Percentiles rank a stretch among this genome's conserved stretches.
These are phyloP conservation scores for Anas platyrhynchos DNA, from an alignment of 2,113 vertebrate species.

Conservation along the genomic window DNA sequence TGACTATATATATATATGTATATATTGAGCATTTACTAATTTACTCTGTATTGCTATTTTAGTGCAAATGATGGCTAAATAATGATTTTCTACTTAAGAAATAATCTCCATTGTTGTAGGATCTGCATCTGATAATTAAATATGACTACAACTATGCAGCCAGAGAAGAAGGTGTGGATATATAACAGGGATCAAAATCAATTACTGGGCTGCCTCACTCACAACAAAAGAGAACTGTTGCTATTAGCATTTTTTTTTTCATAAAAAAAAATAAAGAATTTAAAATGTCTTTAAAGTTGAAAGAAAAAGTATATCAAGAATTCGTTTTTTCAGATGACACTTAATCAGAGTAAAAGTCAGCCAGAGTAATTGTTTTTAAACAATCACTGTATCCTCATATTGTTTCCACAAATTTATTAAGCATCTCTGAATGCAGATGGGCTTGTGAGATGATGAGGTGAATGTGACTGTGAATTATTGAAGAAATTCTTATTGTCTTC, in stretches of 20 bases:
- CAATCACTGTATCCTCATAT: neutral
- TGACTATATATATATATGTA: neutral
- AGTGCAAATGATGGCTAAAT: constrained; percentile 54
- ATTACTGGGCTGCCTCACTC: neutral
- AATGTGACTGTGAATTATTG: constrained; percentile 12
- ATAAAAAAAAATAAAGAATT: neutral
- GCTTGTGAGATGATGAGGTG: neutral
- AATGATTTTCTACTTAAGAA: constrained; percentile 52
- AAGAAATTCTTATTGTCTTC: constrained; percentile 23
- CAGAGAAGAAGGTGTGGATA: neutral
- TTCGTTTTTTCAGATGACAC: neutral
- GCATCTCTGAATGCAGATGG: constrained; percentile 24
- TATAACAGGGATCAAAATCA: neutral
- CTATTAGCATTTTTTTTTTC: neutral
- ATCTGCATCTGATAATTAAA: neutral
- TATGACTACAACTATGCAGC: neutral
- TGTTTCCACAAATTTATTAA: constrained; percentile 20
- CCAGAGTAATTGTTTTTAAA: constrained; percentile 1
- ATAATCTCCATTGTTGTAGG: neutral
- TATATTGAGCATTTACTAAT: neutral
- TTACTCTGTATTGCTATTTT: constrained; percentile 41
- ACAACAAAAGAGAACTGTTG: neutral
- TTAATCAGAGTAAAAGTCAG: neutral
- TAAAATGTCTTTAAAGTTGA: constrained; percentile 18
- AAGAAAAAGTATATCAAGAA: neutral